A percentile compares a stretch with the other conserved stretches of the same genome.
phyloP scores from a whole-genome alignment of 2,888 invertebrate genomes.

The Teinopalpus imperialis region DNA sequence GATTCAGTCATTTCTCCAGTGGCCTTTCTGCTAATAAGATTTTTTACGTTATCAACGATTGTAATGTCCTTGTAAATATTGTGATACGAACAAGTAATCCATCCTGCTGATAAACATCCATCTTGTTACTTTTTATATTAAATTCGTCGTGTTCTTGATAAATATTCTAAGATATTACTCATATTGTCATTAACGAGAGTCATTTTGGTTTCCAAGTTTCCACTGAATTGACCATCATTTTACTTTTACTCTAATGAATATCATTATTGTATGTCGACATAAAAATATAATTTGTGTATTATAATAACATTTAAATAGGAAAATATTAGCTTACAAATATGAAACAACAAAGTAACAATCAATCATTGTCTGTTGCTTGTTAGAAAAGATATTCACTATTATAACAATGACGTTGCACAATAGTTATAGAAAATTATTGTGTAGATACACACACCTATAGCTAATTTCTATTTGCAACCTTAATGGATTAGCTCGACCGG shows the following conservation, averaged over 20 bases:
- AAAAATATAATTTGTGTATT: slow-evolving; percentile 26
- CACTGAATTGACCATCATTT: slow-evolving; percentile 45
- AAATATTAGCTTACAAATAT: slow-evolving; percentile 41
- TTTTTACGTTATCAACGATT: slow-evolving; percentile 51
- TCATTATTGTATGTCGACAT: slow-evolving; percentile 28
- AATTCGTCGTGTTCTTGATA: slow-evolving; percentile 49
- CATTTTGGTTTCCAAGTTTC: slow-evolving; percentile 51
- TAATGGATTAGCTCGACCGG: too few relatives aligned
- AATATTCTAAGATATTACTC: slow-evolving; percentile 67
- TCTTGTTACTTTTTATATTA: slow-evolving; percentile 52
- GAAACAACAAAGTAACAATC: slow-evolving; percentile 36
- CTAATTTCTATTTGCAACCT: too few relatives aligned
- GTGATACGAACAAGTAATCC: slow-evolving; percentile 60
- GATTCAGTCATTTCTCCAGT: slow-evolving; percentile 33
- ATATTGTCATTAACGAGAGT: slow-evolving; percentile 64
- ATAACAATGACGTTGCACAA: too few relatives aligned
- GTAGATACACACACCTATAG: too few relatives aligned
- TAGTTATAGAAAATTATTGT: too few relatives aligned
- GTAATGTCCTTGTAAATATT: slow-evolving; percentile 35
- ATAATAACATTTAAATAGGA: slow-evolving; percentile 24
- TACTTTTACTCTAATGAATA: slow-evolving; percentile 31
- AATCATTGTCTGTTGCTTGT: slow-evolving; percentile 31
- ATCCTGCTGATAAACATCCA: slow-evolving; percentile 66
- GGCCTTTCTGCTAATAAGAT: slow-evolving; percentile 19
- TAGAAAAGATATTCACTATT: too few relatives aligned